Percentiles rank a stretch among this genome's conserved stretches.
Conservation (phyloP, 2,888 invertebrate genomes). For the Aleiodes alternator region DNA sequence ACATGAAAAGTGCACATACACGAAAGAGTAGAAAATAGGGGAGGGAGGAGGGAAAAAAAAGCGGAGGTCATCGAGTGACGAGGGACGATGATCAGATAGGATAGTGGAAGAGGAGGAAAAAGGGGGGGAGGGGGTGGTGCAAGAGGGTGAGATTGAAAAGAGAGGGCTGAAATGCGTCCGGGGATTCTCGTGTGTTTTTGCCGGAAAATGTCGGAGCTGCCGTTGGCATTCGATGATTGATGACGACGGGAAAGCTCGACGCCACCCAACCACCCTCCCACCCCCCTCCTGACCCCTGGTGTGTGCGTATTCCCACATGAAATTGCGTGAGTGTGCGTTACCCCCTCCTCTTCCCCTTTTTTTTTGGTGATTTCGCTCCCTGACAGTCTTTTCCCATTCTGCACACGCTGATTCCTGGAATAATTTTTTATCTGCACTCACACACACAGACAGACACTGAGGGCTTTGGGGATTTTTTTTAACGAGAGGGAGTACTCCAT, state of each 20-base stretch:
- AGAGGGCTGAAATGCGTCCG: constrained; percentile 54
- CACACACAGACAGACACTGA: not conserved
- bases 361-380: constrained; percentile 28
- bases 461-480: not conserved
- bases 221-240: constrained; percentile 74
- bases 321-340: constrained; percentile 36
- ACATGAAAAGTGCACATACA: no score
- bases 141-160: constrained; percentile 11
- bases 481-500: no score
- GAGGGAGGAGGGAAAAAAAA: constrained; percentile 19
- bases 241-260: constrained; percentile 65
- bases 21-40: no score
- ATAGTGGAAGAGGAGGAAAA: constrained; percentile 1
- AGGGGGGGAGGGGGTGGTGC: constrained; percentile 24
- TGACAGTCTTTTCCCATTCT: constrained; percentile 6
- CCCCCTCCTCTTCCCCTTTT: constrained; percentile 31
- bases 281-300: not conserved
- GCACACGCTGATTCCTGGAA: constrained; percentile 15
- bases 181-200: constrained; percentile 52
- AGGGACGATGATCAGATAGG: constrained; percentile 46
- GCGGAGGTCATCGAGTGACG: constrained; percentile 56
- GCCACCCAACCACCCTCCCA: constrained; percentile 30
- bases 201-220: constrained; percentile 69
- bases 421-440: constrained; percentile 26
- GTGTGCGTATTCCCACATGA: constrained; percentile 2